Percentiles rank a stretch among this genome's conserved stretches.
These are phyloP conservation scores for Poeciliopsis gracilis DNA, from an alignment of 2,797 vertebrate species.

Conservation along the genomic window DNA sequence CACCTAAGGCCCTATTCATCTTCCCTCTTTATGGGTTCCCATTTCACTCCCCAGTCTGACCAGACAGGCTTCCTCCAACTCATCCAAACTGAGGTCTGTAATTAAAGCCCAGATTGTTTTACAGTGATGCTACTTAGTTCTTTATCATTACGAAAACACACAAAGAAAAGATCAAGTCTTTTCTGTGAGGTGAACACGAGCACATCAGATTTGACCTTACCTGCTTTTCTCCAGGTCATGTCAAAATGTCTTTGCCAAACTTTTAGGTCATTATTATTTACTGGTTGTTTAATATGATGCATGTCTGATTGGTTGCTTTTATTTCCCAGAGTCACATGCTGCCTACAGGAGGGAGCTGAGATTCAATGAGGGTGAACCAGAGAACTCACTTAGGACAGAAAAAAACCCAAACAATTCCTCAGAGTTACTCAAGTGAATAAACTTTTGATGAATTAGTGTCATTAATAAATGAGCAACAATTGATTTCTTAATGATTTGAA, in stretches of 20 bases:
- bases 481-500: too few species aligned
- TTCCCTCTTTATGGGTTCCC: conserved; percentile 16
- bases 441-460: too few species aligned
- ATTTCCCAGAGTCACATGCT: neutral
- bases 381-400: neutral
- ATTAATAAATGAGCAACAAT: too few species aligned
- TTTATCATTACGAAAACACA: conserved; percentile 32
- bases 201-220: neutral
- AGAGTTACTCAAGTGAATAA: too few species aligned
- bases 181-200: neutral
- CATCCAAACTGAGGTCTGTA: conserved; percentile 59
- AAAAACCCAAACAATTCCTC: too few species aligned
- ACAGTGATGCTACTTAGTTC: neutral
- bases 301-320: neutral
- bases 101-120: conserved; percentile 67
- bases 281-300: neutral
- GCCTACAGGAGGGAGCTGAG: neutral
- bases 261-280: neutral
- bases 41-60: conserved; percentile 42
- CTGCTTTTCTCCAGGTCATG: neutral
- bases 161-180: conserved; percentile 59
- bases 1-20: conserved; percentile 54
- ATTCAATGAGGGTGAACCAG: neutral
- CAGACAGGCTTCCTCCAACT: conserved; percentile 57
- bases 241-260: neutral